A percentile compares a stretch with the other conserved stretches of the same genome.
Conservation (phyloP, 2,797 vertebrate genomes). For the Periparus ater region DNA sequence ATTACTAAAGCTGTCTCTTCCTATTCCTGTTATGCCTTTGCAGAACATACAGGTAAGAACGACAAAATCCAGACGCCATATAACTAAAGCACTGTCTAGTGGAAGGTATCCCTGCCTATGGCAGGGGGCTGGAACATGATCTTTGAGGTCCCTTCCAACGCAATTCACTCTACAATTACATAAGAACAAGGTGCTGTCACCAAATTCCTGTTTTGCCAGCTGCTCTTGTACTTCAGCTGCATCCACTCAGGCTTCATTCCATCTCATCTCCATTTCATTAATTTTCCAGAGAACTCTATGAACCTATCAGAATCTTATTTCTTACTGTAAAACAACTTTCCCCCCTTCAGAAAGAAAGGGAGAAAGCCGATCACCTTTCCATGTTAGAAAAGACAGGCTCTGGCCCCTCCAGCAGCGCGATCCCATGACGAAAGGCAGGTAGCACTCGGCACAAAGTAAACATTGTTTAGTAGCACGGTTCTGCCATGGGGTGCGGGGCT, state of each 20-base stretch:
- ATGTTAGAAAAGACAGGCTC: not conserved
- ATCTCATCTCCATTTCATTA: fast-evolving
- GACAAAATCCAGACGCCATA: not conserved
- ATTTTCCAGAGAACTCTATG: not conserved
- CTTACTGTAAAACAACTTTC: not conserved
- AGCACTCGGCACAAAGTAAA: fast-evolving
- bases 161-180: not conserved
- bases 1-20: not conserved
- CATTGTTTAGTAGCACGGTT: fast-evolving
- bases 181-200: not conserved
- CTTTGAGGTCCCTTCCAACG: not conserved
- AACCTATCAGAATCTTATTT: not conserved
- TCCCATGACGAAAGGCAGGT: fast-evolving
- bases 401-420: not conserved
- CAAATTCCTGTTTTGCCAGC: not conserved
- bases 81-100: not conserved
- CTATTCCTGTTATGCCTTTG: not conserved
- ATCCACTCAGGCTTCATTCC: not conserved
- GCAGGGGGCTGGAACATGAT: not conserved
- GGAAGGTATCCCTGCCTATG: not conserved
- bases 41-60: not conserved
- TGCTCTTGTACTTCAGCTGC: not conserved
- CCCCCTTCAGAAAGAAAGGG: too few species aligned
- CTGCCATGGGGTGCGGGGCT: fast-evolving
- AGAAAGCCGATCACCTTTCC: not conserved